Percentiles rank a stretch among this genome's conserved stretches.
Conservation (phyloP, 2,797 vertebrate genomes). For the Myotis pilosus region DNA sequence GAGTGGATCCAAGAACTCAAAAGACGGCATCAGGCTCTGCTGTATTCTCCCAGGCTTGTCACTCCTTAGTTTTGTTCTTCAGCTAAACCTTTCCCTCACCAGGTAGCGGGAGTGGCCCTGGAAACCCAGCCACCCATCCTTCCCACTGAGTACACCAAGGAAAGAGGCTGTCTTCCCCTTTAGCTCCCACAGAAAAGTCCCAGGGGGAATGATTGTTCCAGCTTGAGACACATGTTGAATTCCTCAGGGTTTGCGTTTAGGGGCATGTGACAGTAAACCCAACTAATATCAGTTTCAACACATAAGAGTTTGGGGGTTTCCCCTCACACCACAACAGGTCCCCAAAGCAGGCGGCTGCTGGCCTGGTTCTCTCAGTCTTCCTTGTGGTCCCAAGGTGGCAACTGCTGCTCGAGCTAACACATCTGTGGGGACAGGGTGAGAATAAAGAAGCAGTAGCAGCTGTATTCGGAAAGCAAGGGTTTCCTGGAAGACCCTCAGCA, state of each 20-base stretch:
- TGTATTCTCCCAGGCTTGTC: not conserved
- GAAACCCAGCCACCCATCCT: not conserved
- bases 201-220: not conserved
- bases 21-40: not conserved
- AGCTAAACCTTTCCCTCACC: not conserved
- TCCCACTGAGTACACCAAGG: not conserved
- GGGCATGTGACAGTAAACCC: not conserved
- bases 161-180: not conserved
- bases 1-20: not conserved
- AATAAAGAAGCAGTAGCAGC: not conserved
- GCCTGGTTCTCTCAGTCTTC: not conserved
- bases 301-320: not conserved
- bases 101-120: not conserved
- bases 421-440: too few relatives aligned
- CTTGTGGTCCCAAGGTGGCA: not conserved
- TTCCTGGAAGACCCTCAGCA: not conserved
- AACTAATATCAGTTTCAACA: not conserved
- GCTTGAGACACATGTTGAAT: not conserved
- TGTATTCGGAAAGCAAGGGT: not conserved
- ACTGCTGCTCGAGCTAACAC: not conserved
- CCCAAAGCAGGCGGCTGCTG: not conserved
- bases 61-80: not conserved
- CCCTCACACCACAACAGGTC: not conserved
- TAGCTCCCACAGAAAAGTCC: not conserved
- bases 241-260: not conserved